Percentiles rank a stretch among this genome's conserved stretches.
Evolutionary conservation across 2,113 vertebrate species (phyloP).

Genomic region (Hippocampus abdominalis): DNA sequence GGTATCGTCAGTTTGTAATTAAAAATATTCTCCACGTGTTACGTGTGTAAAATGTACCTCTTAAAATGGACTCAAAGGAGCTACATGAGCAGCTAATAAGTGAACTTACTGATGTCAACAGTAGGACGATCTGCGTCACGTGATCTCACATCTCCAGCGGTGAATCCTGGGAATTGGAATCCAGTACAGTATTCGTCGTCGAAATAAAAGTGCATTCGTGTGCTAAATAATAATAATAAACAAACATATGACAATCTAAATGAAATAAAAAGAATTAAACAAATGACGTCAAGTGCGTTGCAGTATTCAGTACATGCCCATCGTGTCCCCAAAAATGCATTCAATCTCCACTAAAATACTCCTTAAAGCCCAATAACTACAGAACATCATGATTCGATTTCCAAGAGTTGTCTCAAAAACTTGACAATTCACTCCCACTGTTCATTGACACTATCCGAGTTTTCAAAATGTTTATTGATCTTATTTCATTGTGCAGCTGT

Average conservation of each 20-base stretch:
- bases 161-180: background rate
- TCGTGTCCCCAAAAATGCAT: background rate
- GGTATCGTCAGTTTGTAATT: background rate
- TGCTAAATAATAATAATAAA: background rate
- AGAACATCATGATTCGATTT: too few relatives aligned
- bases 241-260: background rate
- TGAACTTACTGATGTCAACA: background rate
- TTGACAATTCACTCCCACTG: background rate
- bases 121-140: background rate
- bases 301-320: background rate
- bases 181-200: background rate
- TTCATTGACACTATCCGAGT: background rate
- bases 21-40: background rate
- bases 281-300: background rate
- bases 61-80: background rate
- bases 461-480: too few relatives aligned
- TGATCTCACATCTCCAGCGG: background rate
- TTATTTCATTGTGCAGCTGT: background rate
- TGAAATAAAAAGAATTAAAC: too few relatives aligned
- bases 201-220: background rate
- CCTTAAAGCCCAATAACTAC: too few relatives aligned
- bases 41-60: background rate
- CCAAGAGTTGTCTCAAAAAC: too few relatives aligned
- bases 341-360: background rate
- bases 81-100: background rate